A percentile compares a stretch with the other conserved stretches of the same genome.
Conservation (phyloP, 2,888 invertebrate genomes). For the Heliconius aoede region DNA sequence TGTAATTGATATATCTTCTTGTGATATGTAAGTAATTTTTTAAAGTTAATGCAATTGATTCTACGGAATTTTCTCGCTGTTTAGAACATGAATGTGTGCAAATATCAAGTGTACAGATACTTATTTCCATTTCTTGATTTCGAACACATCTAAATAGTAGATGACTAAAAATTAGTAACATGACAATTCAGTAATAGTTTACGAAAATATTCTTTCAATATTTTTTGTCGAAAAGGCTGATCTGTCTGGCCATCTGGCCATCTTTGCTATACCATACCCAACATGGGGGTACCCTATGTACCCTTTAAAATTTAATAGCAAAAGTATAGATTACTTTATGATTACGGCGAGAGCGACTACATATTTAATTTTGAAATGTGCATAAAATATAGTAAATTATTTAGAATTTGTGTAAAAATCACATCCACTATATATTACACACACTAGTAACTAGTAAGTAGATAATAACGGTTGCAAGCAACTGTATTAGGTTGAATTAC, state of each 20-base stretch:
- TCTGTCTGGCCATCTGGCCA: no score
- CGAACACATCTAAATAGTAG: not conserved
- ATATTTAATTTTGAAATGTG: not conserved
- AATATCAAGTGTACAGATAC: not conserved
- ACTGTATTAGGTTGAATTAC: constrained; percentile 37
- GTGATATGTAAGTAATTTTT: no score
- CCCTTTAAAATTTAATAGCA: no score
- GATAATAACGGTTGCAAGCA: constrained; percentile 27
- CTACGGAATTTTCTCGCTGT: no score
- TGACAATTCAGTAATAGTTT: not conserved
- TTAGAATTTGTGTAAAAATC: constrained; percentile 1
- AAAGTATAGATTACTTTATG: no score
- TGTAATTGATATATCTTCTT: no score
- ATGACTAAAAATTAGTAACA: not conserved
- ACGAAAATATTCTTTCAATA: not conserved
- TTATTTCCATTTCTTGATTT: not conserved
- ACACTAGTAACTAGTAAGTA: constrained; percentile 27
- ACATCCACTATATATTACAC: constrained; percentile 15
- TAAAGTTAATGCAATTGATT: no score
- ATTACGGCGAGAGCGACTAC: no score
- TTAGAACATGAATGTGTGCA: no score
- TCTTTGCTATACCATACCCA: not conserved
- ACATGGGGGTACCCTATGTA: no score
- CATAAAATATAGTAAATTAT: constrained; percentile 42
- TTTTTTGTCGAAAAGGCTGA: not conserved